Evolutionary conservation across 2,888 invertebrate species (phyloP).

Genomic region (Limnephilus rhombicus): DNA sequence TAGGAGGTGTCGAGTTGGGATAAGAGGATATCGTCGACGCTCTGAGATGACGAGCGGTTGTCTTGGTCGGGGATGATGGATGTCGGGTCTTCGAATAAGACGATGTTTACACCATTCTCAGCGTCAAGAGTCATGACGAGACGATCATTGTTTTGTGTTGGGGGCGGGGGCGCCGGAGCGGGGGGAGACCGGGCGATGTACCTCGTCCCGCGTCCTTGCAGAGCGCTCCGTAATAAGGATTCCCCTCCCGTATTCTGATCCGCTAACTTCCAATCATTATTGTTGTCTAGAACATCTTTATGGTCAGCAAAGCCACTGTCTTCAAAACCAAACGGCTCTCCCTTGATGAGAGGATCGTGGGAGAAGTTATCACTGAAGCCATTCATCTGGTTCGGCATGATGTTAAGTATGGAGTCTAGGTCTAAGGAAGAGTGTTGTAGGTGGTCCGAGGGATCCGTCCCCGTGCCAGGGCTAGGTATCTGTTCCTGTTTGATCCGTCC

Average conservation of each 20-base stretch:
- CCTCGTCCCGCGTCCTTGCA: constrained; percentile 86
- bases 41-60: constrained; percentile 79
- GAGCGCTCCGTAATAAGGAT: constrained; percentile 87
- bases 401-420: constrained; percentile 88
- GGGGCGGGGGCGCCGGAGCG: constrained; percentile 74
- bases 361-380: constrained; percentile 79
- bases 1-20: constrained; percentile 83
- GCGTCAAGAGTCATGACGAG: constrained; percentile 74
- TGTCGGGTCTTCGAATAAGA: constrained; percentile 75
- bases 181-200: constrained; percentile 79
- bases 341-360: constrained; percentile 81
- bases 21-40: constrained; percentile 84
- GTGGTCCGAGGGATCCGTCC: constrained; percentile 75
- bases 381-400: constrained; percentile 81
- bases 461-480: constrained; percentile 79
- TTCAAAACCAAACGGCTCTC: constrained; percentile 86
- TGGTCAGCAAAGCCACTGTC: constrained; percentile 83
- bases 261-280: constrained; percentile 90
- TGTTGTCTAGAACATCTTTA: constrained; percentile 79
- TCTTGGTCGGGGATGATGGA: constrained; percentile 74
- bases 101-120: constrained; percentile 73
- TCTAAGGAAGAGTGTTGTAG: constrained; percentile 81
- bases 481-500: constrained; percentile 83
- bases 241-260: constrained; percentile 85
- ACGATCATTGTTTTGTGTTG: constrained; percentile 71